These are phyloP conservation scores for Mimumesa dahlbomi DNA, from an alignment of 2,888 invertebrate genomes.

Conservation along the genomic window DNA sequence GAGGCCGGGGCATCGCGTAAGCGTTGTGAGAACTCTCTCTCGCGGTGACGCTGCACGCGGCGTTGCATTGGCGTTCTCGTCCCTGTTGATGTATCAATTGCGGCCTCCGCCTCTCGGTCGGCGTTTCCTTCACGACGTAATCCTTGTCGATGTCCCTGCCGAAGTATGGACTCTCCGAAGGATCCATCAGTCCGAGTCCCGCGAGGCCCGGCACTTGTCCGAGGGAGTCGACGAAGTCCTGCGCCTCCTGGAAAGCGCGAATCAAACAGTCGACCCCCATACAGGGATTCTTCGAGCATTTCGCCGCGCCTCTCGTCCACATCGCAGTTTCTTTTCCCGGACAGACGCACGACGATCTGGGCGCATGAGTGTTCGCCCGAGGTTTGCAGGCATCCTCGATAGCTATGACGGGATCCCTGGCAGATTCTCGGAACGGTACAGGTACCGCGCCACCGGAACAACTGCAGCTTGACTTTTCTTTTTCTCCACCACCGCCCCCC, in stretches of 20 bases:
- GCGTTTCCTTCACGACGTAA: slow-evolving; percentile 19
- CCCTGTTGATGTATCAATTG: neutral
- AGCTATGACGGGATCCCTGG: neutral
- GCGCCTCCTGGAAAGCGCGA: slow-evolving; percentile 70
- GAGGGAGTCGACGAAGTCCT: slow-evolving; percentile 73
- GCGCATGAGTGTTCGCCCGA: slow-evolving; percentile 11
- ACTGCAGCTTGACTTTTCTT: slow-evolving; percentile 9
- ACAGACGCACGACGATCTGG: slow-evolving; percentile 38
- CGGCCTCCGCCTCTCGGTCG: neutral
- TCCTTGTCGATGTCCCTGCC: slow-evolving; percentile 55
- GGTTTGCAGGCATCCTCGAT: slow-evolving; percentile 26
- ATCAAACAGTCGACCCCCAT: slow-evolving; percentile 69
- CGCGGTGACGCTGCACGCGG: slow-evolving; percentile 58
- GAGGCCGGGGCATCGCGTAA: slow-evolving; percentile 34
- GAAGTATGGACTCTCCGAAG: slow-evolving; percentile 74
- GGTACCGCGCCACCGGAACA: slow-evolving; percentile 20
- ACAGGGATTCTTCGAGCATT: slow-evolving; percentile 65
- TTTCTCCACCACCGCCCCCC: slow-evolving; percentile 56
- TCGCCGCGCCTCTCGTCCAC: slow-evolving; percentile 22
- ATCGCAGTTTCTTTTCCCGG: slow-evolving; percentile 43
- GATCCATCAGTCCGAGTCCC: slow-evolving; percentile 72
- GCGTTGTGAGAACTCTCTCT: no score
- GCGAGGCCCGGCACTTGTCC: slow-evolving; percentile 71
- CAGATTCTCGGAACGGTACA: neutral
- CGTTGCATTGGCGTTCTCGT: slow-evolving; percentile 44